Evolutionary conservation across 2,113 vertebrate species (phyloP).

Genomic region (Chiloscyllium plagiosum): DNA sequence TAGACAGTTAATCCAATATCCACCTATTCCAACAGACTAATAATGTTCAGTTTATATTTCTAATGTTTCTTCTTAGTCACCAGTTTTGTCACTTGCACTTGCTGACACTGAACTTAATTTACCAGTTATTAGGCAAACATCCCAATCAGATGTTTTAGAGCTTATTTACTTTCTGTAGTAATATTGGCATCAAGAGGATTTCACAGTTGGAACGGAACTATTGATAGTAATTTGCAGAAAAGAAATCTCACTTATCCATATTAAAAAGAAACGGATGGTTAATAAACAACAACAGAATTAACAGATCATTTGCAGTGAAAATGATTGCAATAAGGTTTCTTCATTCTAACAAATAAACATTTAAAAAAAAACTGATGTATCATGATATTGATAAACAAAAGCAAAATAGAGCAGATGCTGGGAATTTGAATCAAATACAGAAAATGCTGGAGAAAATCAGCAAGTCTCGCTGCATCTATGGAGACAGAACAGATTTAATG

Average conservation of each 20-base stretch:
- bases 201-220: not conserved
- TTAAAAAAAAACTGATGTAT: too few relatives aligned
- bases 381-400: too few relatives aligned
- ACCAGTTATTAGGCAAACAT: not conserved
- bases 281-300: conserved; percentile 5
- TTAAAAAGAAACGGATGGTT: not conserved
- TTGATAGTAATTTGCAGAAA: not conserved
- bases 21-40: not conserved
- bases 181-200: not conserved
- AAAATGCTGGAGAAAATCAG: too few relatives aligned
- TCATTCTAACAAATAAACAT: not conserved
- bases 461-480: too few relatives aligned
- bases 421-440: too few relatives aligned
- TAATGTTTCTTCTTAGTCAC: not conserved
- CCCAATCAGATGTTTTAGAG: not conserved
- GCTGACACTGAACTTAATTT: not conserved
- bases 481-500: too few relatives aligned
- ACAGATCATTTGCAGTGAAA: not conserved
- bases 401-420: too few relatives aligned
- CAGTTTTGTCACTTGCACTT: not conserved
- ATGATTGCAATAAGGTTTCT: not conserved
- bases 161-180: not conserved
- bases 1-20: not conserved
- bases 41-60: not conserved
- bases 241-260: not conserved